phyloP scores from a whole-genome alignment of 2,888 invertebrate genomes.

The Agriotes lineatus region DNA sequence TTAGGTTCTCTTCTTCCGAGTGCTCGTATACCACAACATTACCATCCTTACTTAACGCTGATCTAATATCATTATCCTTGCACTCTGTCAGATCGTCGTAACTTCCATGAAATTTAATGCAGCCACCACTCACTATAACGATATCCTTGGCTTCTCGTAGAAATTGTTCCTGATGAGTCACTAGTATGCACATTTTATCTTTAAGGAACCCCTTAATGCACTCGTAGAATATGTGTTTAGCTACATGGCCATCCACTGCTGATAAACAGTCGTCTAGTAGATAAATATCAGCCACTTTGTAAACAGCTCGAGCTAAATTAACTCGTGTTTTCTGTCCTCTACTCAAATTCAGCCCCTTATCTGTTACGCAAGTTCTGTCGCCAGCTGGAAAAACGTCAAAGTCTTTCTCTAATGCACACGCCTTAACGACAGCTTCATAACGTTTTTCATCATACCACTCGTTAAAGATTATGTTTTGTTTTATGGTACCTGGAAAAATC shows the following conservation, averaged over 20 bases:
- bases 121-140: conserved; percentile 69
- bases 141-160: conserved; percentile 67
- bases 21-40: not conserved
- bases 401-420: conserved; percentile 74
- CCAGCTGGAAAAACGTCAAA: conserved; percentile 78
- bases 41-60: not conserved
- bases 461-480: conserved; percentile 83
- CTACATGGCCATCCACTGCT: conserved; percentile 81
- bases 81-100: conserved; percentile 54
- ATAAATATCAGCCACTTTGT: conserved; percentile 80
- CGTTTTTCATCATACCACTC: conserved; percentile 69
- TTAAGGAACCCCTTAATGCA: conserved; percentile 74
- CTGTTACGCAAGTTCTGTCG: conserved; percentile 81
- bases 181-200: conserved; percentile 71
- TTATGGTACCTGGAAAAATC: conserved; percentile 70
- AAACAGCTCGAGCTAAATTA: conserved; percentile 80
- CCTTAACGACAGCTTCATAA: conserved; percentile 71
- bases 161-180: conserved; percentile 76
- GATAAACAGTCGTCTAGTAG: conserved; percentile 83
- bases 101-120: conserved; percentile 72
- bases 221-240: conserved; percentile 76
- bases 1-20: not conserved
- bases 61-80: not conserved
- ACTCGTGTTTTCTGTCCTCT: conserved; percentile 87
- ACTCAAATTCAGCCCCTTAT: conserved; percentile 80